Evolutionary conservation across 2,113 vertebrate species (phyloP).

Genomic region (Zeus faber): DNA sequence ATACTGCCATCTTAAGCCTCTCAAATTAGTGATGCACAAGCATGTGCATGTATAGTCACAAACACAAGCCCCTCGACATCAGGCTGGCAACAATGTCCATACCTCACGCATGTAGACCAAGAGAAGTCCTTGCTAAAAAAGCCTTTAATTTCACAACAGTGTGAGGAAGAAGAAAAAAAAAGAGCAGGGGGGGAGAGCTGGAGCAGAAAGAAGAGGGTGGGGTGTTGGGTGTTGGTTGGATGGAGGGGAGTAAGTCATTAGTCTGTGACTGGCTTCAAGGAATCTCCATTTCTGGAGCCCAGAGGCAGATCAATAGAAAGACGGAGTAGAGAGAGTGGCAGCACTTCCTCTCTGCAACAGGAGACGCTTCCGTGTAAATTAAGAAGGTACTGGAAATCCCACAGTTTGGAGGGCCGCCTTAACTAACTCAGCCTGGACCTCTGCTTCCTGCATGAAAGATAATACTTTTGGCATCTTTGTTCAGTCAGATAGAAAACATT

Average conservation of each 20-base stretch:
- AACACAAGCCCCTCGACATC: not conserved
- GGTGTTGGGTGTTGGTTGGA: not conserved
- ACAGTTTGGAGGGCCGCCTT: slow-evolving; percentile 30
- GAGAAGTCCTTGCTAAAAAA: slow-evolving; percentile 40
- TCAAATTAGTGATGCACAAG: no score
- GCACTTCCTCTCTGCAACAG: slow-evolving; percentile 35
- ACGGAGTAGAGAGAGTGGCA: slow-evolving; percentile 33
- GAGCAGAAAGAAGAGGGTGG: slow-evolving; percentile 24
- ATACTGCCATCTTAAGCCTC: no score
- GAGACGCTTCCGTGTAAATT: slow-evolving; percentile 39
- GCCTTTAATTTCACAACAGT: slow-evolving; percentile 62
- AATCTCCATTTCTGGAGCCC: slow-evolving; percentile 50
- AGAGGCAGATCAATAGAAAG: slow-evolving; percentile 49
- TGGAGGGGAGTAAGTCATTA: slow-evolving; percentile 47
- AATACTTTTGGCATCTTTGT: not conserved
- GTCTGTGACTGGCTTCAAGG: slow-evolving; percentile 45
- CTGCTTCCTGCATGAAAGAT: not conserved
- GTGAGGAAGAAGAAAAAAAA: slow-evolving; percentile 28
- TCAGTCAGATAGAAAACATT: slow-evolving; percentile 4
- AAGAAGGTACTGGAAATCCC: slow-evolving; percentile 47
- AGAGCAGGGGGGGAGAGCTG: no score
- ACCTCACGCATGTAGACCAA: slow-evolving; percentile 30
- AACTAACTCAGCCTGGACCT: not conserved
- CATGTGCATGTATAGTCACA: no score
- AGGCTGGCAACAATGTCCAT: slow-evolving; percentile 22